A percentile compares a stretch with the other conserved stretches of the same genome.
These are phyloP conservation scores for Phalanger gymnotis DNA, from an alignment of 2,797 vertebrate genomes.

Conservation along the genomic window DNA sequence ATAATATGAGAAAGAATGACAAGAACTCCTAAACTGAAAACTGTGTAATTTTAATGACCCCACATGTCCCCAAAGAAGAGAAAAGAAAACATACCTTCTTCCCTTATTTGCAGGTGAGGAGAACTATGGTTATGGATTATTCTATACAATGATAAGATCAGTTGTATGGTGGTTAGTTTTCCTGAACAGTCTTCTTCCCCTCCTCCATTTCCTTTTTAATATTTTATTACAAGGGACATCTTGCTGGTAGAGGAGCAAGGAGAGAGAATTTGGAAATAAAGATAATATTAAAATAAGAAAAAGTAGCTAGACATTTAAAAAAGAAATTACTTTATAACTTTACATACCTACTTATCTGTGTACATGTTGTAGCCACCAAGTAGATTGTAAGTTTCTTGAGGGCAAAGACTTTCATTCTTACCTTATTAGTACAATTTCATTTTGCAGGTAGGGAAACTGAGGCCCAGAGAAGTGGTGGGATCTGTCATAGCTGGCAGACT, in stretches of 20 bases:
- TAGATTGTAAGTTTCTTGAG: background rate
- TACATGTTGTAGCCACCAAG: background rate
- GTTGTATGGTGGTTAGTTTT: background rate
- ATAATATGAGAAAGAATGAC: background rate
- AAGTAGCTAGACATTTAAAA: background rate
- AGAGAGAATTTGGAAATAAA: background rate
- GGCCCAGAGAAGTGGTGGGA: background rate
- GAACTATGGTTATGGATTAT: background rate
- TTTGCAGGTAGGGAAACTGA: background rate
- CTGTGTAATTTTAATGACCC: background rate
- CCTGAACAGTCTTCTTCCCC: background rate
- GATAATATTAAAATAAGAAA: background rate
- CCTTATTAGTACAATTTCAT: background rate
- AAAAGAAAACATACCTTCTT: background rate
- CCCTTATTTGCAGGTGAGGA: background rate
- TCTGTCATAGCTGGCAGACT: background rate
- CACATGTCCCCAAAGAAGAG: background rate
- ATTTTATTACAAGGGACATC: background rate
- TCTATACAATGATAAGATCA: background rate
- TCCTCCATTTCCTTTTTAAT: background rate
- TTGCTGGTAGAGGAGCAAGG: background rate
- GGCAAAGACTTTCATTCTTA: background rate
- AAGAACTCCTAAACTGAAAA: background rate
- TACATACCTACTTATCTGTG: background rate
- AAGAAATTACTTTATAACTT: background rate